Conservation (phyloP, 2,888 invertebrate genomes). For the Oscheius sp. region DNA sequence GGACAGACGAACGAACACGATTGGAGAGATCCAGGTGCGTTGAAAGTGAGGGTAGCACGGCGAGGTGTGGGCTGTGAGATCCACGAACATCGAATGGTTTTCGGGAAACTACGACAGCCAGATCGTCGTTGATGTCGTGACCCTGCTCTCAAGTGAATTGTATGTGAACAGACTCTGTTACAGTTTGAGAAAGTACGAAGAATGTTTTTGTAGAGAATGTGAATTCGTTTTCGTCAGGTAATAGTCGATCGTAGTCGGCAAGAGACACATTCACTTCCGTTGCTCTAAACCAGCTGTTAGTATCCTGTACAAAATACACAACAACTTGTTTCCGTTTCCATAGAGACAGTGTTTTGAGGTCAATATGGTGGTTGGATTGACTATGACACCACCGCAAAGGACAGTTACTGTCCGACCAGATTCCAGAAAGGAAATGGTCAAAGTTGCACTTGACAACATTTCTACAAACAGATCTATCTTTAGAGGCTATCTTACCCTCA, state of each 20-base stretch:
- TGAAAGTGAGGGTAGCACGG: too few relatives aligned
- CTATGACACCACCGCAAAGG: slow-evolving; percentile 28
- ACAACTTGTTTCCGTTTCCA: slow-evolving; percentile 1
- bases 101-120: neutral
- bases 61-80: too few relatives aligned
- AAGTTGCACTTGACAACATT: too few relatives aligned
- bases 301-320: neutral
- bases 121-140: slow-evolving; percentile 16
- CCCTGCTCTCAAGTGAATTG: neutral
- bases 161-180: neutral
- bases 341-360: slow-evolving; percentile 28
- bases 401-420: neutral
- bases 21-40: too few relatives aligned
- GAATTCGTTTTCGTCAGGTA: neutral
- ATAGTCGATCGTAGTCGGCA: neutral
- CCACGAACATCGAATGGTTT: too few relatives aligned
- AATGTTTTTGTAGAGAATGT: neutral
- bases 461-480: too few relatives aligned
- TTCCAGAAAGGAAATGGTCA: neutral
- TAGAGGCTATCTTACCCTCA: too few relatives aligned
- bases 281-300: neutral
- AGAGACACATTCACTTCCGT: neutral
- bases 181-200: neutral
- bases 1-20: neutral
- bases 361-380: neutral